Evolutionary conservation across 2,113 vertebrate genomes (phyloP), one percentile per base, ranked within the genome.

Genomic region (Henicopernis longicauda): DNA sequence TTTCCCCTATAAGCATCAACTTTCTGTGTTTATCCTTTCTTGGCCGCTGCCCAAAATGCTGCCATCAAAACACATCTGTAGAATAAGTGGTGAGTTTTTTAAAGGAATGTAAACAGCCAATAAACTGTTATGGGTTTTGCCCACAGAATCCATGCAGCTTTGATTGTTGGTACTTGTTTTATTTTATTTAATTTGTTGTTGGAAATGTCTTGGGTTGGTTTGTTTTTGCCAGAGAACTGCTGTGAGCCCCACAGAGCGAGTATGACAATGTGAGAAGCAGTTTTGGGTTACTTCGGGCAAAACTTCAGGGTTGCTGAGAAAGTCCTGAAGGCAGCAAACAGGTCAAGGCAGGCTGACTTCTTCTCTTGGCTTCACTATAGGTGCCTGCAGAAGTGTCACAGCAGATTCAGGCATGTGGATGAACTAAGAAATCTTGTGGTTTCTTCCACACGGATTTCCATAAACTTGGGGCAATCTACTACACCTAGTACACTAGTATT

Each of bases 111-210:
- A 95, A 97, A 91, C 74, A 93, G 40, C 5, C 62, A 85, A 80
- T 87, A 85, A 80, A 62, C 73, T 95, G 54, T 91, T 95, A 85
- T 23, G 78, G 36, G 70, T 49, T 94, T 94, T 95, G 54, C 94
- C 89, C 91, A 85, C 86, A 95, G 83, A 94, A 94, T 85, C 62
- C 45, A 77, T 58, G 49, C 66, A 66, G 69, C 45, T 95, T 95
- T 97, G 80, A 70, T 87, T 95, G 86, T 88, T 94, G 31, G 54
- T 93, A 55, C 84, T 86, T 92, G 65, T 42, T 93, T 91, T 58
- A 58, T 86, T 95, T 91, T 76, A 72, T 86, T 94, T 86, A 67
- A 90, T 96, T 97, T 92, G 77, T 84, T 97, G 52, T 82, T 97
- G 57, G 32, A 87, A 95, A 76, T 42, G 36, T 65, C 54, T 95